Evolutionary conservation across 2,888 invertebrate species (phyloP).

Genomic region (Heliconius erato): DNA sequence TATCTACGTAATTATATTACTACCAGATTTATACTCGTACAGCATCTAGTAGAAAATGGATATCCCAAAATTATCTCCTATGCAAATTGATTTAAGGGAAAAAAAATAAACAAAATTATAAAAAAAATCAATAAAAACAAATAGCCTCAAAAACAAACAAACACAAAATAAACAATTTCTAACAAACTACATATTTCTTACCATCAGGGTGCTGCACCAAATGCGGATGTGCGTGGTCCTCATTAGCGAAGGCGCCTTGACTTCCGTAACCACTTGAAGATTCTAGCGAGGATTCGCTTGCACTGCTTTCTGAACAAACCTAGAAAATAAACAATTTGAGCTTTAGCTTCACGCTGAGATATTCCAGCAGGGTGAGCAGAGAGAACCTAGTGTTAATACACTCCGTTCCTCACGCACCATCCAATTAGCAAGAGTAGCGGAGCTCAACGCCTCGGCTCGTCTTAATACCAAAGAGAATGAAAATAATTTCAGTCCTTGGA

Average conservation of each 20-base stretch:
- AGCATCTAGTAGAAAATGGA: no score
- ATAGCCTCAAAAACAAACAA: slow-evolving; percentile 15
- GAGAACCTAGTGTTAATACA: background rate
- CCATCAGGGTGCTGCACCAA: slow-evolving; percentile 78
- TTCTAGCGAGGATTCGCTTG: slow-evolving; percentile 90
- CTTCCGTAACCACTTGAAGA: slow-evolving; percentile 92
- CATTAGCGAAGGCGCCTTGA: slow-evolving; percentile 89
- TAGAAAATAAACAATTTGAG: slow-evolving; percentile 52
- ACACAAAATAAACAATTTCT: slow-evolving; percentile 29
- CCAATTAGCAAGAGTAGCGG: background rate
- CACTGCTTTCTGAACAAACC: slow-evolving; percentile 87
- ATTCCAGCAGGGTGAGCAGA: no score
- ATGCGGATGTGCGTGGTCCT: slow-evolving; percentile 80
- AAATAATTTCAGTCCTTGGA: background rate
- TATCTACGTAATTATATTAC: no score
- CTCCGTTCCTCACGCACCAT: background rate
- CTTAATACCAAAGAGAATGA: no score
- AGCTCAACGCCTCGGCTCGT: background rate
- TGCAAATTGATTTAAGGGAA: background rate
- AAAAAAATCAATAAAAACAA: background rate
- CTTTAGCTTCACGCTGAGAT: background rate
- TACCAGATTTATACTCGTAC: no score
- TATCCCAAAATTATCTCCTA: background rate
- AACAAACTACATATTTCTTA: slow-evolving; percentile 55
- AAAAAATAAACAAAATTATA: background rate